Percentiles rank a stretch among this genome's conserved stretches.
phyloP scores from a whole-genome alignment of 2,888 invertebrate species.

The Yponomeuta plumbellus region DNA sequence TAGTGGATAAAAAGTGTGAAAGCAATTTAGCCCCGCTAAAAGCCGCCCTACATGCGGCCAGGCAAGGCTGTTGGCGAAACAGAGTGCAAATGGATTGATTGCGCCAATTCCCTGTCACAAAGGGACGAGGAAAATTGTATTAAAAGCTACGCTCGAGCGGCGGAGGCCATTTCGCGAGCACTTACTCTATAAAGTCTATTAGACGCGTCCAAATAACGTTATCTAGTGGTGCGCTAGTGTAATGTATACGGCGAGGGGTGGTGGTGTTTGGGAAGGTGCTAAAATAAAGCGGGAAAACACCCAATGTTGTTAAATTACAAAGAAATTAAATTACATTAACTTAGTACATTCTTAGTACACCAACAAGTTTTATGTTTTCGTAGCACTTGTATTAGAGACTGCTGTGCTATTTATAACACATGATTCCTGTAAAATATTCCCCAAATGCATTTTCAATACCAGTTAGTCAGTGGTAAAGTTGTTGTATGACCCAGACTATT shows the following conservation, averaged over 20 bases:
- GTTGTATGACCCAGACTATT: no score
- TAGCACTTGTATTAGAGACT: no score
- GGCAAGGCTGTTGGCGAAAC: constrained; percentile 65
- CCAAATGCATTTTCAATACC: no score
- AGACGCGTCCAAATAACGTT: constrained; percentile 70
- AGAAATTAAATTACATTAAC: no score
- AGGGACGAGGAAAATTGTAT: constrained; percentile 70
- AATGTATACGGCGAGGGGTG: constrained; percentile 25
- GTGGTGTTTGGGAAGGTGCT: constrained; percentile 2
- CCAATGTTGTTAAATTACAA: neutral
- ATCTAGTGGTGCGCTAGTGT: constrained; percentile 56
- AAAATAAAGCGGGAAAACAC: neutral
- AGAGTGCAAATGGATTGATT: constrained; percentile 78
- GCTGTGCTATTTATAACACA: no score
- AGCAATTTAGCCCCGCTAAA: constrained; percentile 56
- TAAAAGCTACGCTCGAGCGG: constrained; percentile 65
- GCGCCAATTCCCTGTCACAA: constrained; percentile 73
- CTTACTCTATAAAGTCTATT: constrained; percentile 75
- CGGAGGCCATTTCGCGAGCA: constrained; percentile 71
- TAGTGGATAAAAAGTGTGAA: constrained; percentile 31
- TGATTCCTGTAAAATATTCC: no score
- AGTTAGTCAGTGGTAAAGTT: no score
- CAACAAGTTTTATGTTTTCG: no score
- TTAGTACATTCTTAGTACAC: no score
- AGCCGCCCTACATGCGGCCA: constrained; percentile 40